Percentiles rank a stretch among this genome's conserved stretches.
These are phyloP conservation scores for Acleris cristana DNA, from an alignment of 2,888 invertebrate genomes.

Conservation along the genomic window DNA sequence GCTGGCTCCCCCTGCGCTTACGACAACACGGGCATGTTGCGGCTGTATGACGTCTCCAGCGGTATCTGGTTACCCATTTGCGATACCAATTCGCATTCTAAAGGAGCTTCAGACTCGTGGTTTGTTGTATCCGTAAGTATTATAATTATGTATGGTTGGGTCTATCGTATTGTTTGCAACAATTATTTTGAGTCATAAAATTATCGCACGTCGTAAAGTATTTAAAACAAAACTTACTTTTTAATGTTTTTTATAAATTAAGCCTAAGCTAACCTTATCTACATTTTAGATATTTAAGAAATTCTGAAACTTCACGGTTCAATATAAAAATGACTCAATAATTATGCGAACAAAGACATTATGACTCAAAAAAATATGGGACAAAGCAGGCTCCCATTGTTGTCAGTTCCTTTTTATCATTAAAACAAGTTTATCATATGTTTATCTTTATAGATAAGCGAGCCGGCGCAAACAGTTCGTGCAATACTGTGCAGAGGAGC, in stretches of 20 bases:
- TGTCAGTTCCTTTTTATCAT: background rate
- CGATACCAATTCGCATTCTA: slow-evolving; percentile 86
- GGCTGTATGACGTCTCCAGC: slow-evolving; percentile 87
- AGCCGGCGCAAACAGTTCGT: slow-evolving; percentile 89
- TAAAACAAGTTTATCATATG: background rate
- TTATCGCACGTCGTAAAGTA: no score
- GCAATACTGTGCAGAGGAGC: slow-evolving; percentile 95
- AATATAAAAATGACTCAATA: no score
- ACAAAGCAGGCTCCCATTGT: no score
- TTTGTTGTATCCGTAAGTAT: slow-evolving; percentile 83
- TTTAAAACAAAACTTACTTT: no score
- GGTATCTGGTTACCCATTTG: slow-evolving; percentile 92
- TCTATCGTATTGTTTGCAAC: background rate
- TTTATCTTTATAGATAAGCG: slow-evolving; percentile 84
- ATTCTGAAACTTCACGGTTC: no score
- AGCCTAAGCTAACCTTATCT: no score
- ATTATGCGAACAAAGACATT: no score
- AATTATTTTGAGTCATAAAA: no score
- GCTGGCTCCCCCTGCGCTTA: slow-evolving; percentile 90
- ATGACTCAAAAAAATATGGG: no score
- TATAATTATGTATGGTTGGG: slow-evolving; percentile 1
- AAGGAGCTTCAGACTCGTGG: slow-evolving; percentile 74
- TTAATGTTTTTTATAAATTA: no score
- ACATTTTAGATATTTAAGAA: no score
- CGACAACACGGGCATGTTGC: slow-evolving; percentile 90